Evolutionary conservation across 2,797 vertebrate species (phyloP).

Genomic region (Catharus ustulatus): DNA sequence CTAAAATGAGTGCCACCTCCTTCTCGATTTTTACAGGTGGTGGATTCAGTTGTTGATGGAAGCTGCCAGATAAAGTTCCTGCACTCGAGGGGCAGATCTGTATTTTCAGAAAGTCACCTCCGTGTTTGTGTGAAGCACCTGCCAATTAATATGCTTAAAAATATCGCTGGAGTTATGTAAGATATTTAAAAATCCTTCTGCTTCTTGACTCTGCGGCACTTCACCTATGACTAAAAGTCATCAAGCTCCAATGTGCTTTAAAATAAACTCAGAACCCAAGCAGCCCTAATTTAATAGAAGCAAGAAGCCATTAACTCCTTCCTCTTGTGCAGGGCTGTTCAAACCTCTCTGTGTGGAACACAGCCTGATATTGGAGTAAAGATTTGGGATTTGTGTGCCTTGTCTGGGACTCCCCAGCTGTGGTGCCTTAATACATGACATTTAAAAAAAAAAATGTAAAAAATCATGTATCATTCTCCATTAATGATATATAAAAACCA

Average conservation of each 20-base stretch:
- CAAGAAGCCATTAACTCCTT: neutral
- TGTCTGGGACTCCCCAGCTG: neutral
- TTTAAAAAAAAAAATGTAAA: neutral
- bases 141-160: constrained; percentile 64
- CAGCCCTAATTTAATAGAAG: neutral
- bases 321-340: neutral
- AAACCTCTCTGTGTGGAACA: neutral
- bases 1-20: neutral
- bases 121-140: constrained; percentile 57
- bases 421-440: neutral
- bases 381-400: neutral
- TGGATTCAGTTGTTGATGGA: neutral
- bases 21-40: neutral
- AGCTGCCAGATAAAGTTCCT: neutral
- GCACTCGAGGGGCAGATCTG: neutral
- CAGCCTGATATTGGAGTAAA: neutral
- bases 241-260: constrained; percentile 29
- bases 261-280: constrained; percentile 49
- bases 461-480: neutral
- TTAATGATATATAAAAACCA: too few relatives aligned
- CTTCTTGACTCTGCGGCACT: constrained; percentile 35
- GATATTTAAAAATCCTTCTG: constrained; percentile 44
- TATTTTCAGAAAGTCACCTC: constrained; percentile 62
- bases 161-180: constrained; percentile 48
- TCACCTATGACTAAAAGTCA: constrained; percentile 54